These are phyloP conservation scores for Ophiodon elongatus DNA, from an alignment of 2,113 vertebrate genomes.

Conservation along the genomic window DNA sequence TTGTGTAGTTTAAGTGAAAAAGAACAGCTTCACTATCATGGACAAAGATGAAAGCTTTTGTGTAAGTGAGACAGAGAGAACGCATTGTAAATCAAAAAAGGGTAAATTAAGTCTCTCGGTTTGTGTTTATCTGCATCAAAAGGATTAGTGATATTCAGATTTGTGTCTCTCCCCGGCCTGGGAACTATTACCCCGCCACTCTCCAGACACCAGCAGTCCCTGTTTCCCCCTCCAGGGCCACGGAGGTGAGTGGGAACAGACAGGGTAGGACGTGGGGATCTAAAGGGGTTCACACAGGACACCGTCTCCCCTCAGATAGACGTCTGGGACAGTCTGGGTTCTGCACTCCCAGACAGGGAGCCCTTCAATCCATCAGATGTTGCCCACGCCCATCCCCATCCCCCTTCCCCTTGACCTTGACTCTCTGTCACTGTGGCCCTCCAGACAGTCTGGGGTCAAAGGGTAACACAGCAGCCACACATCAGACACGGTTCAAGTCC, in stretches of 20 bases:
- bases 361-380: slow-evolving; percentile 70
- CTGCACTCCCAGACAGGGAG: slow-evolving; percentile 78
- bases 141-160: slow-evolving; percentile 50
- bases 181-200: slow-evolving; percentile 43
- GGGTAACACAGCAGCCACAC: slow-evolving; percentile 82
- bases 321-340: slow-evolving; percentile 83
- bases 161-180: slow-evolving; percentile 59
- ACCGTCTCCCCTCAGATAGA: slow-evolving; percentile 68
- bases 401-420: slow-evolving; percentile 79
- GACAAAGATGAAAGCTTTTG: not conserved
- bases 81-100: slow-evolving; percentile 23
- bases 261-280: slow-evolving; percentile 50
- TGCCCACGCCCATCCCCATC: slow-evolving; percentile 32
- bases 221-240: slow-evolving; percentile 53
- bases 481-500: slow-evolving; percentile 78
- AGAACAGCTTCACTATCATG: not conserved
- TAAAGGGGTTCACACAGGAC: slow-evolving; percentile 65
- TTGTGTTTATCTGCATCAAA: slow-evolving; percentile 39
- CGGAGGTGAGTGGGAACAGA: slow-evolving; percentile 69
- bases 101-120: not conserved
- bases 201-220: slow-evolving; percentile 48
- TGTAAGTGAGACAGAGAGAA: slow-evolving; percentile 7
- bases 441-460: slow-evolving; percentile 83
- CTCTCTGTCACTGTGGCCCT: slow-evolving; percentile 75
- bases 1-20: not conserved